Conservation (phyloP, 2,888 invertebrate genomes). For the Piscicola geometra region DNA sequence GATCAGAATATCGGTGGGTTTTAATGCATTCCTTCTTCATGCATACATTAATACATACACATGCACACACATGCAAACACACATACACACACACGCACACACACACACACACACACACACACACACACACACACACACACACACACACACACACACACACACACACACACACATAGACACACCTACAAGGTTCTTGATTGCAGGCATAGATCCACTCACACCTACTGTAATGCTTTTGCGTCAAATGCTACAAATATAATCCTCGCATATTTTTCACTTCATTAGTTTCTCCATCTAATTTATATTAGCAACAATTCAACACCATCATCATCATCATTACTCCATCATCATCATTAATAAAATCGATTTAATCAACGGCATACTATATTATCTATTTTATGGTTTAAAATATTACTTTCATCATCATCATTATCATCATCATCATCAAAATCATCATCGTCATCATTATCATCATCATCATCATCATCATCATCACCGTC, state of each 20-base stretch:
- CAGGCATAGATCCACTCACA: not conserved
- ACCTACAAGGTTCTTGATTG: no score
- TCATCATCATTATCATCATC: no score
- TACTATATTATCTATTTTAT: no score
- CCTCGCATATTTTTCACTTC: no score
- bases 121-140: slow-evolving; percentile 14
- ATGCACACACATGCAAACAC: not conserved
- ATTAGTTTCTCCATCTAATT: no score
- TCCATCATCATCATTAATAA: no score
- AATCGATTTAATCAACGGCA: no score
- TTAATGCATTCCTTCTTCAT: not conserved
- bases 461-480: slow-evolving; percentile 28
- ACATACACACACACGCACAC: slow-evolving; percentile 19
- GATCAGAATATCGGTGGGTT: not conserved
- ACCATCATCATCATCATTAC: no score
- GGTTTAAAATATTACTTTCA: no score
- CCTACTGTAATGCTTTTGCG: no score
- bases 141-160: slow-evolving; percentile 26
- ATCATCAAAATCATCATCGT: slow-evolving; percentile 28
- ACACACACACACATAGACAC: not conserved
- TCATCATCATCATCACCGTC: slow-evolving; percentile 6
- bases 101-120: slow-evolving; percentile 16
- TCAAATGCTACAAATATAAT: no score
- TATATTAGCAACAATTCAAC: no score
- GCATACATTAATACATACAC: not conserved